Conservation (phyloP, 2,113 vertebrate genomes). For the Carlito syrichta region DNA sequence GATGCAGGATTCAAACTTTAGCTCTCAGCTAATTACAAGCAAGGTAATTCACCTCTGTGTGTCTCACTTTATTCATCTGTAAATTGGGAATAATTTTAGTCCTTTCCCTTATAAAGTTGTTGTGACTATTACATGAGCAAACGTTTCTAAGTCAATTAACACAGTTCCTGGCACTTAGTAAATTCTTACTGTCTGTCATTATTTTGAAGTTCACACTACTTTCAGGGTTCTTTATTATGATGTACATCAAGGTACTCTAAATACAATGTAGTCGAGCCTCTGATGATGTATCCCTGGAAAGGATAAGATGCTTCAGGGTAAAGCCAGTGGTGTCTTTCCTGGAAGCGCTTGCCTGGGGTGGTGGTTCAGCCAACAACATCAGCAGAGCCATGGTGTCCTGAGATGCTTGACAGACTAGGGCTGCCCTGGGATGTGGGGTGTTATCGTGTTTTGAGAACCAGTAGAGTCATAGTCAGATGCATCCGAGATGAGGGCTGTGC, state of each 20-base stretch:
- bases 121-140: background rate
- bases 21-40: background rate
- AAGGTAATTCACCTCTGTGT: background rate
- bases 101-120: background rate
- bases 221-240: background rate
- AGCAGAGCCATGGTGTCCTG: background rate
- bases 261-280: background rate
- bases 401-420: background rate
- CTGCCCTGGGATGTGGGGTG: background rate
- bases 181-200: background rate
- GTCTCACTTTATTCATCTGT: background rate
- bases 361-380: rapidly evolving
- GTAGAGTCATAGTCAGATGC: rapidly evolving
- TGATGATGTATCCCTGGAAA: background rate
- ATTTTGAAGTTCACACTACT: background rate
- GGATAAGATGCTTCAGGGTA: background rate
- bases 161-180: background rate
- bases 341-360: too few species aligned
- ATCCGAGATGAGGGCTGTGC: background rate
- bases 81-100: background rate
- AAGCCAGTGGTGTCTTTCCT: background rate
- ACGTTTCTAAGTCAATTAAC: background rate
- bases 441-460: background rate
- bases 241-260: background rate
- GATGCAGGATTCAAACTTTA: background rate